phyloP scores from a whole-genome alignment of 2,797 vertebrate genomes.

The Stomatorhinus walkeri region DNA sequence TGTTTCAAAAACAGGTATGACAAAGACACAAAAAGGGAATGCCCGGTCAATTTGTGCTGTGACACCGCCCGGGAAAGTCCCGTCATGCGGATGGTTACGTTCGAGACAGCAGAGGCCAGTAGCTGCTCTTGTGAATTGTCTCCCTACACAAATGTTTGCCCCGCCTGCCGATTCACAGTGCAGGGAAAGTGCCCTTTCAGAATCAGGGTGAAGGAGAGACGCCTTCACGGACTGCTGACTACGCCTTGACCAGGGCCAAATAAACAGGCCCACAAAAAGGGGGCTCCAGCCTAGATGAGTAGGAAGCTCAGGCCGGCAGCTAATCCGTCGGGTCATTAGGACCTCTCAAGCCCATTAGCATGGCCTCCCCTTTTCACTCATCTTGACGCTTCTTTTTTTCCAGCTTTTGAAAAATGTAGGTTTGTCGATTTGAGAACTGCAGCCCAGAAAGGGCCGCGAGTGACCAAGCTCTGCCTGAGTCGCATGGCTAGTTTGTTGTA shows the following conservation, averaged over 20 bases:
- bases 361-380: conserved; percentile 52
- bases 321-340: conserved; percentile 74
- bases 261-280: neutral
- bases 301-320: conserved; percentile 74
- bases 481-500: conserved; percentile 68
- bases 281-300: conserved; percentile 50
- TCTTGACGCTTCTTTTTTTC: conserved; percentile 49
- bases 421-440: conserved; percentile 70
- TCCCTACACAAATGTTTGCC: conserved; percentile 44
- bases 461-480: conserved; percentile 66
- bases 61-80: conserved; percentile 56
- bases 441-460: conserved; percentile 32
- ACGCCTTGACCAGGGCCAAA: conserved; percentile 65
- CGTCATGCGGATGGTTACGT: conserved; percentile 76
- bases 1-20: neutral
- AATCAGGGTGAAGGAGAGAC: conserved; percentile 78
- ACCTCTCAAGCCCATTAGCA: conserved; percentile 83
- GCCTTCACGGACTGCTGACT: conserved; percentile 95
- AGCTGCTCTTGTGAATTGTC: conserved; percentile 41
- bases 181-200: conserved; percentile 62
- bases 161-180: conserved; percentile 55
- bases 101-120: conserved; percentile 58
- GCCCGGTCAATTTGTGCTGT: conserved; percentile 49
- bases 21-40: neutral
- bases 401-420: conserved; percentile 61